Percentiles rank a stretch among this genome's conserved stretches.
Conservation (phyloP, 2,797 vertebrate genomes). For the Graptemys geographica region DNA sequence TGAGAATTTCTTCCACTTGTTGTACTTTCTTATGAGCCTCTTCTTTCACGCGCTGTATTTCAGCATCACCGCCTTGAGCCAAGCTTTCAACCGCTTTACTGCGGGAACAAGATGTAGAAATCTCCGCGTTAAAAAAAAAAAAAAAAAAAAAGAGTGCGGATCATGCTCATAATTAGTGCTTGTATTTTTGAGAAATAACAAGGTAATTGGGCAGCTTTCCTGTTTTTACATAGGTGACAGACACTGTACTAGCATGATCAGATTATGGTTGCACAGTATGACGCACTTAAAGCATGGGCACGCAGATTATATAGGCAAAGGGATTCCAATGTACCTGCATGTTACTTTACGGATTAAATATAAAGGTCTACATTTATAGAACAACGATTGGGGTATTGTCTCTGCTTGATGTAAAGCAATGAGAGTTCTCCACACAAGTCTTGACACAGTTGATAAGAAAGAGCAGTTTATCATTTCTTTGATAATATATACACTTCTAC, state of each 20-base stretch:
- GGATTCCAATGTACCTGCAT: background rate
- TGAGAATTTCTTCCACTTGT: slow-evolving; percentile 83
- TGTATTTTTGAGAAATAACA: background rate
- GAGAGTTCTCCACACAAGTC: background rate
- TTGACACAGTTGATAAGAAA: background rate
- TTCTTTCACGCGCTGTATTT: slow-evolving; percentile 84
- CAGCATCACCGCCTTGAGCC: slow-evolving; percentile 88
- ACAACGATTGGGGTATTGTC: background rate
- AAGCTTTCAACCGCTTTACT: slow-evolving; percentile 96
- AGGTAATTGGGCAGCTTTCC: background rate
- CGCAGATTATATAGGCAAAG: background rate
- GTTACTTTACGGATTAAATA: background rate
- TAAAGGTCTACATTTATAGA: background rate
- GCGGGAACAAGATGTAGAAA: background rate
- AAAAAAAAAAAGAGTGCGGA: background rate
- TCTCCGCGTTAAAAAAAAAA: background rate
- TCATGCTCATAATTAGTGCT: background rate
- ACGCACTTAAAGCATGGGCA: background rate
- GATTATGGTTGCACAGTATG: background rate
- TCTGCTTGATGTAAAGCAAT: background rate
- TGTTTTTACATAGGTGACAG: background rate
- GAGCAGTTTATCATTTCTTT: background rate
- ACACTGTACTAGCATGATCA: background rate
- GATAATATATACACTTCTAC: background rate
- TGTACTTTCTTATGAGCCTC: slow-evolving; percentile 87